phyloP scores from a whole-genome alignment of 2,888 invertebrate genomes.

The Philereme vetulata region DNA sequence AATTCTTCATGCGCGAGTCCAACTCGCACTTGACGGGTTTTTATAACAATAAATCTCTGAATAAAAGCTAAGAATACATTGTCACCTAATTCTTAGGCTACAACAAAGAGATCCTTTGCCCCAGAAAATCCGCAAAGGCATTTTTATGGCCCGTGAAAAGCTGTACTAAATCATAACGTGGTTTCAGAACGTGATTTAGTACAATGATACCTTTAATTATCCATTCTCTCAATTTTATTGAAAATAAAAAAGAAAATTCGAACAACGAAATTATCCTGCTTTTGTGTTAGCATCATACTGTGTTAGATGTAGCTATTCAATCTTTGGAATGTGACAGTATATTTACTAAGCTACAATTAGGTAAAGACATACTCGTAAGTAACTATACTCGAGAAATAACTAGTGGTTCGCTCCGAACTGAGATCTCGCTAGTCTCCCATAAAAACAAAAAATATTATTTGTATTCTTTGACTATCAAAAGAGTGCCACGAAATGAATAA shows the following conservation, averaged over 20 bases:
- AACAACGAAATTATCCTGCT: slow-evolving; percentile 10
- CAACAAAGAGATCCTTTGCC: slow-evolving; percentile 16
- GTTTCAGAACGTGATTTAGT: slow-evolving; percentile 15
- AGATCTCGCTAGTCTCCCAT: too few species aligned
- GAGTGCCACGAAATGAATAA: too few species aligned
- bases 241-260: slow-evolving; percentile 3
- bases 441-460: too few species aligned
- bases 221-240: slow-evolving; percentile 9
- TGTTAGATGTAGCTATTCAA: not conserved
- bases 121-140: slow-evolving; percentile 15
- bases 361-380: too few species aligned
- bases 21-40: too few species aligned
- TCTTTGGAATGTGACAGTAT: not conserved
- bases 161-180: slow-evolving; percentile 10
- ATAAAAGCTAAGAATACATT: not conserved
- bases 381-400: too few species aligned
- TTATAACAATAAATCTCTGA: too few species aligned
- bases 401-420: too few species aligned
- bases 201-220: slow-evolving; percentile 18
- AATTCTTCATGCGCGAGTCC: too few species aligned
- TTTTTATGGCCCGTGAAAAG: slow-evolving; percentile 19
- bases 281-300: not conserved
- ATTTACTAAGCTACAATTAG: not conserved
- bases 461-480: too few species aligned
- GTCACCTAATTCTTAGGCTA: slow-evolving; percentile 9